phyloP scores from a whole-genome alignment of 2,888 invertebrate species.

The Erebia palarica region DNA sequence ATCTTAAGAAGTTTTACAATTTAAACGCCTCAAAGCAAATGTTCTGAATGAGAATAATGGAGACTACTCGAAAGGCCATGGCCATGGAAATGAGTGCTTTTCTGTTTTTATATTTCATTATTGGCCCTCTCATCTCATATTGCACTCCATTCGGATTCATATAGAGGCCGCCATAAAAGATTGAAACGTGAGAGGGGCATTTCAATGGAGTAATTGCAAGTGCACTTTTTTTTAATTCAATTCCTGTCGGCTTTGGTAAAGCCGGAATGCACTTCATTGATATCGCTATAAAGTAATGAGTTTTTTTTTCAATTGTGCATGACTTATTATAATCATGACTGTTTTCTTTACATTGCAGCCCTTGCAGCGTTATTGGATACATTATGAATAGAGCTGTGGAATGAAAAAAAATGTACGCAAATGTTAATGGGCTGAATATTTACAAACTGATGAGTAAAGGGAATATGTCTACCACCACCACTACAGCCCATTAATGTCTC shows the following conservation, averaged over 20 bases:
- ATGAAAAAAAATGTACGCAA: not conserved
- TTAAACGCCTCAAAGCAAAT: slow-evolving; percentile 74
- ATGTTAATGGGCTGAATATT: not conserved
- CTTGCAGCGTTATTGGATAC: slow-evolving; percentile 4
- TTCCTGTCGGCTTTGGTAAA: slow-evolving; percentile 76
- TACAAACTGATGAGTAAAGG: no score
- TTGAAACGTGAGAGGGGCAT: slow-evolving; percentile 80
- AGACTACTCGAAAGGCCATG: slow-evolving; percentile 68
- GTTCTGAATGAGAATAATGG: slow-evolving; percentile 75
- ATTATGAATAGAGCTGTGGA: not conserved
- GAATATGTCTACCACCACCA: no score
- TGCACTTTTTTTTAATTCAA: slow-evolving; percentile 77
- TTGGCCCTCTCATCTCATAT: slow-evolving; percentile 81
- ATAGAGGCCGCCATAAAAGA: slow-evolving; percentile 79
- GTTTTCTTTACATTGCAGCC: slow-evolving; percentile 24
- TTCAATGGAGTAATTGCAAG: slow-evolving; percentile 81
- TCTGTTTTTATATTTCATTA: slow-evolving; percentile 81
- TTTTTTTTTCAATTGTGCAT: slow-evolving; percentile 54
- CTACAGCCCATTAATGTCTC: no score
- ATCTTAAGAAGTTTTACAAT: slow-evolving; percentile 51
- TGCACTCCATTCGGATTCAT: slow-evolving; percentile 76
- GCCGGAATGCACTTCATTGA: slow-evolving; percentile 78
- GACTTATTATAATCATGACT: slow-evolving; percentile 34
- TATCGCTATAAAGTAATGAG: slow-evolving; percentile 73
- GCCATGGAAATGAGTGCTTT: slow-evolving; percentile 72